phyloP scores from a whole-genome alignment of 2,888 invertebrate genomes.

The Ochlodes sylvanus region DNA sequence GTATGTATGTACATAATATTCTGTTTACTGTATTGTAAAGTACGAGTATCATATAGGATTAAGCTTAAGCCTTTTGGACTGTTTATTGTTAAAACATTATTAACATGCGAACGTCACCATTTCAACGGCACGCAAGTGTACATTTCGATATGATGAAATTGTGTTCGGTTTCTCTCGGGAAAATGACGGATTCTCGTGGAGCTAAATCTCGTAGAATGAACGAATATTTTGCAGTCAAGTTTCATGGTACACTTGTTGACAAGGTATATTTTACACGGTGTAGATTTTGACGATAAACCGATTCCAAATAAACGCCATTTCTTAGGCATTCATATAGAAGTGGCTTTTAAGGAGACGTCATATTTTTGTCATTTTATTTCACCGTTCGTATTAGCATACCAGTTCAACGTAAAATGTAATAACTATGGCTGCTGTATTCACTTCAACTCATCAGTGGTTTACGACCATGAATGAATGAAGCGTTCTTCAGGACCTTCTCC shows the following conservation, averaged over 20 bases:
- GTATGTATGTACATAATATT: neutral
- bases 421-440: no score
- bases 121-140: conserved; percentile 5
- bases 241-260: conserved; percentile 6
- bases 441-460: no score
- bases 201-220: conserved; percentile 20
- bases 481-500: no score
- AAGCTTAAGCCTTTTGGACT: neutral
- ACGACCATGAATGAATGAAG: no score
- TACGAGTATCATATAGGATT: neutral
- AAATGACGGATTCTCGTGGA: conserved; percentile 21
- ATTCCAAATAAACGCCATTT: neutral
- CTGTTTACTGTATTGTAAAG: neutral
- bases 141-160: conserved; percentile 20
- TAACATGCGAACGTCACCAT: neutral
- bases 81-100: neutral
- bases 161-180: conserved; percentile 3
- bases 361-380: no score
- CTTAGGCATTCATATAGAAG: no score
- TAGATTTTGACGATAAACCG: neutral
- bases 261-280: conserved; percentile 9
- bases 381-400: no score
- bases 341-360: no score
- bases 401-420: no score
- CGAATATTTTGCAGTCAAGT: conserved; percentile 9